Conservation (phyloP, 92 coral and sea anemone genomes). For the Heteractis magnifica region DNA sequence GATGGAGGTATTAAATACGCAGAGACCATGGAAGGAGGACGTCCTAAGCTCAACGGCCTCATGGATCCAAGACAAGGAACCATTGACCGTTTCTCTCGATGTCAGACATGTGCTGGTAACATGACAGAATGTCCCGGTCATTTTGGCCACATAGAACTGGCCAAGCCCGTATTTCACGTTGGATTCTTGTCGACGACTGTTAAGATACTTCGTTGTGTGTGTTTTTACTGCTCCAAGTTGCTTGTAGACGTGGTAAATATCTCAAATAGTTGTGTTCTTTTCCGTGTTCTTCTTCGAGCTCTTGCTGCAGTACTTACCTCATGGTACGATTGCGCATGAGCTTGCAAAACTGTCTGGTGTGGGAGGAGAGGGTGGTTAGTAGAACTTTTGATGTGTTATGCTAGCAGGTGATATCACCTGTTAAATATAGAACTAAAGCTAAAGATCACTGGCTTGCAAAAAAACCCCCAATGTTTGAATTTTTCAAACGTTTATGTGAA, state of each 20-base stretch:
- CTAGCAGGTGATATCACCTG: background rate
- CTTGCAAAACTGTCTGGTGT: slow-evolving; percentile 1
- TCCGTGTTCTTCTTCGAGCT: slow-evolving; percentile 6
- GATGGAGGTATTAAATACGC: slow-evolving; percentile 97
- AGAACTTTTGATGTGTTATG: background rate
- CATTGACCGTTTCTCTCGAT: slow-evolving; percentile 95
- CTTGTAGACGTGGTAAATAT: slow-evolving; percentile 89
- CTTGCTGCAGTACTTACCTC: slow-evolving; percentile 25
- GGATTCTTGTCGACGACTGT: slow-evolving; percentile 84
- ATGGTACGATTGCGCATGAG: slow-evolving; percentile 38
- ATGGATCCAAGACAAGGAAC: slow-evolving; percentile 99
- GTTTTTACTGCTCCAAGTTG: slow-evolving; percentile 98
- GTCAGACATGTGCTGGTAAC: slow-evolving; percentile 99
- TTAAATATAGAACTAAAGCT: background rate
- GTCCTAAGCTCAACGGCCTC: slow-evolving; percentile 94
- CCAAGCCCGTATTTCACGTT: slow-evolving; percentile 97
- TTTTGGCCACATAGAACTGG: slow-evolving; percentile 96
- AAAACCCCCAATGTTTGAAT: background rate
- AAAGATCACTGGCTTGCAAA: background rate
- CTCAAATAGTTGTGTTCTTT: slow-evolving; percentile 1
- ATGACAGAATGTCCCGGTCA: slow-evolving; percentile 99
- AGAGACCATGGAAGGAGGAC: slow-evolving; percentile 96
- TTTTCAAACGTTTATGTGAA: too few species aligned
- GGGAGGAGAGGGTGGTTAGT: slow-evolving; percentile 32
- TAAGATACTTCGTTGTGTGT: slow-evolving; percentile 87